phyloP scores from a whole-genome alignment of 2,797 vertebrate species.

The Salmo trutta region DNA sequence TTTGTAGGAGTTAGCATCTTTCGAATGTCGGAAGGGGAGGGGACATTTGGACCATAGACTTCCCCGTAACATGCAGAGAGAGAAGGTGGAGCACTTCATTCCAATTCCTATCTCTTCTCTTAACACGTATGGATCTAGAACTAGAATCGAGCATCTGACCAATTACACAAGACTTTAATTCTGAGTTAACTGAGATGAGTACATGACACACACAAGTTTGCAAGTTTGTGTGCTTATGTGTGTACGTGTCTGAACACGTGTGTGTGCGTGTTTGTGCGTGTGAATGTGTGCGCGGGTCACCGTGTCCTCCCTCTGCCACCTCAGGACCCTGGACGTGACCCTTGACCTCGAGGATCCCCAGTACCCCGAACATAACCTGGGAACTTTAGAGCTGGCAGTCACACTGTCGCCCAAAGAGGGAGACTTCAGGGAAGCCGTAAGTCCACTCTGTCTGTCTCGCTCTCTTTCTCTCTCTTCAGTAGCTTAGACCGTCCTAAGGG shows the following conservation, averaged over 20 bases:
- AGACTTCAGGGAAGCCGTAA: constrained; percentile 85
- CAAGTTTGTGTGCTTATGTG: not conserved
- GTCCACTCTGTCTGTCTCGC: constrained; percentile 16
- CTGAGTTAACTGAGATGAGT: not conserved
- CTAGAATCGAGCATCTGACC: too few species aligned
- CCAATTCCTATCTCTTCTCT: too few species aligned
- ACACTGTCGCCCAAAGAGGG: constrained; percentile 84
- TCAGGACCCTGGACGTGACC: constrained; percentile 84
- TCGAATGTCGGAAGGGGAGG: too few species aligned
- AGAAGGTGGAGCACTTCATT: too few species aligned
- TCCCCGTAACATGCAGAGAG: too few species aligned
- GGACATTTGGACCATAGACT: too few species aligned
- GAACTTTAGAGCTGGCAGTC: constrained; percentile 82
- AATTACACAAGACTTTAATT: too few species aligned
- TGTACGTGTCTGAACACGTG: not conserved
- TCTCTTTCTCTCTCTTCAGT: not conserved
- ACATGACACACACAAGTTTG: not conserved
- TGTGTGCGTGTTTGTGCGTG: not conserved
- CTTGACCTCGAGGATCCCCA: constrained; percentile 89
- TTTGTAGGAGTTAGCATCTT: too few species aligned
- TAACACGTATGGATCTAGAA: too few species aligned
- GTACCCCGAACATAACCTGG: constrained; percentile 88
- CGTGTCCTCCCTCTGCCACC: constrained; percentile 14
- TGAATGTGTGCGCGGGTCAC: not conserved
- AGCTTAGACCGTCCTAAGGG: not conserved